Base-by-base conservation (phyloP, 1,140 invertebrate genomes). In the Stenopsyche tienmushanensis region DNA sequence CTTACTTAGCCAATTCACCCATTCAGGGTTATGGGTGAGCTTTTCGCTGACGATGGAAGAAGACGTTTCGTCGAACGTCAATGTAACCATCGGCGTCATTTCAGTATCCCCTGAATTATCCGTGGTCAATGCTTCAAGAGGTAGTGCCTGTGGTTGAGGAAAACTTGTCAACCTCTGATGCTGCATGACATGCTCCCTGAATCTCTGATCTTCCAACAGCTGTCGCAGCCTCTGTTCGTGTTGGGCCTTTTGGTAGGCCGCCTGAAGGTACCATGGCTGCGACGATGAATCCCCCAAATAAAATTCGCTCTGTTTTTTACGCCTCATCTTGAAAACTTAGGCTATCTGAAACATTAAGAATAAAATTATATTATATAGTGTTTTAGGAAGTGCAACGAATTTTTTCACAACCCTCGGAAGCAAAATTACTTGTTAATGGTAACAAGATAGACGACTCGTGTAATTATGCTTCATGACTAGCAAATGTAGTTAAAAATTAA, bases 41-140 rank as follows among this genome's bases (percentile, higher is more conserved):
- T 24, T 54, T 23, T 64, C 62, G 62, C 62, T 64, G 23, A 64
- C 50, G 15, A 64, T 54, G 41, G 62, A 64, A 5, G 59, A 62
- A 3, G 62, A 53, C 15, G 25, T 54, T 29, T 54, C 62, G 49
- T 54, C 62, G 15, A 29, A 24, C 3, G 62, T 3, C n/a, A 15
- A 15, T 13, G 62, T 64, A 10, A 62, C 59, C 1, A 29, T 53
- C 13, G 26, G 52, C 20, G 53, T 17, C 15, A 29, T 8, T n/a
- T 52, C 60, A 20, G 50, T 39, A 23, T 52, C 26, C 23, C 23
- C 23, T 20, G 49, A 5, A 52, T 34, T 34, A 13, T 7, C 29
- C 13, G 29, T 34, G 5, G 29, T 47, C 29, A 13, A 34, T 34
- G 5, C 17, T 24, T n/a, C n/a, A n/a, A n/a, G n/a, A n/a, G 15